A percentile compares a stretch with the other conserved stretches of the same genome.
Evolutionary conservation across 2,797 vertebrate species (phyloP).

Genomic region (Todus mexicanus): DNA sequence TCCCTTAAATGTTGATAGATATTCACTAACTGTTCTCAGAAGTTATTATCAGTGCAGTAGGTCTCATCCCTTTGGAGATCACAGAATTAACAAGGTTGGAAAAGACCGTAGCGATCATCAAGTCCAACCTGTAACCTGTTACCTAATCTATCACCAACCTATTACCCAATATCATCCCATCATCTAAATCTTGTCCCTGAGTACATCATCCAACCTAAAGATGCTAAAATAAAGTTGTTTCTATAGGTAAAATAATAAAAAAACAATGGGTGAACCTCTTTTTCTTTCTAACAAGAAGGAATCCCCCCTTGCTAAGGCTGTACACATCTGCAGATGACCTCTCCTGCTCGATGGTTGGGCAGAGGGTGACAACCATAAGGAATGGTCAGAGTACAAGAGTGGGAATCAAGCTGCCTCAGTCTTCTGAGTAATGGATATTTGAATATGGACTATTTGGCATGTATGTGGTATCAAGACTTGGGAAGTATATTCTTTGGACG

Average conservation of each 20-base stretch:
- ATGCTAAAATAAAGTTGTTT: background rate
- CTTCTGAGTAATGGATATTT: background rate
- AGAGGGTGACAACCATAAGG: background rate
- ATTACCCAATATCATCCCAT: too few relatives aligned
- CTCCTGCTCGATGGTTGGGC: background rate
- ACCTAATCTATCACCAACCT: too few relatives aligned
- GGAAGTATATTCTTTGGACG: background rate
- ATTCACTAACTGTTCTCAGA: background rate
- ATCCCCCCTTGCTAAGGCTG: background rate
- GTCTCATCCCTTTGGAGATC: background rate
- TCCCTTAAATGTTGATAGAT: background rate
- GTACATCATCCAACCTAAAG: too few relatives aligned
- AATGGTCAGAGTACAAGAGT: background rate
- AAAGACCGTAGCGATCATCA: too few relatives aligned
- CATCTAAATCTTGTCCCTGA: too few relatives aligned
- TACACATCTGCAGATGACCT: background rate
- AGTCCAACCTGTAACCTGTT: too few relatives aligned
- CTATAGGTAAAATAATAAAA: background rate
- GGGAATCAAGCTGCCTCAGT: background rate
- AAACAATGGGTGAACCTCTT: too few relatives aligned
- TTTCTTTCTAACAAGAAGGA: background rate
- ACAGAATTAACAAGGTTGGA: too few relatives aligned
- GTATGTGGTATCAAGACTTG: background rate
- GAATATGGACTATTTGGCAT: background rate
- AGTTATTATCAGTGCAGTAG: background rate